Evolutionary conservation across 2,113 vertebrate species (phyloP), one percentile per base, ranked within the genome.

Genomic region (Ictalurus punctatus): DNA sequence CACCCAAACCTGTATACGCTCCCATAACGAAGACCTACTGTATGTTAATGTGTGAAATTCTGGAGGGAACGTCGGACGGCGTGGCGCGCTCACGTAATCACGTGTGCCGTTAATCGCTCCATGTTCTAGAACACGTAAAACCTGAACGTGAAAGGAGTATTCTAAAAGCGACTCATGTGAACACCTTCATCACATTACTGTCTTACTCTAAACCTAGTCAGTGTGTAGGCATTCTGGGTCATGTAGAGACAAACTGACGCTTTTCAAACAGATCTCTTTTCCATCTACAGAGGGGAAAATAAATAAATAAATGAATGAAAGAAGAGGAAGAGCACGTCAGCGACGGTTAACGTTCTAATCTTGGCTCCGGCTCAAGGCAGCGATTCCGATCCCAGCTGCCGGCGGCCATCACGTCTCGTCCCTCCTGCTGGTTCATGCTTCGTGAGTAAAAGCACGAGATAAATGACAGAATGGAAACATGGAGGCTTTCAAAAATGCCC

Each of bases 391-490:
- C 17, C 25, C 63, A 63, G n/a, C 44, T 87, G 78, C 34, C 25
- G 25, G 30, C 67, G 23, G 16, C n/a, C 30, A 10, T 40, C 17
- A 7, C 21, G 48, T 21, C 76, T 79, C 34, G n/a, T 25, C 23
- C 9, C n/a, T 84, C 40, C 52, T 78, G 17, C 80, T 74, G 65
- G 19, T 67, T 73, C 34, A 65, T 54, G 44, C 56, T 83, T 56
- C 40, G 5, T 17, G 25, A 34, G 23, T 2, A 89, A 79, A 69
- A 79, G 44, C 5, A 48, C n/a, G 83, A 81, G 61, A 65, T 89
- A 69, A 80, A 81, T 89, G 83, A 89, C 61, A 85, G 83, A 89
- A 85, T 89, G 88, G 88, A 89, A 89, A 87, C 30, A 65, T 37
- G 25, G 40, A 87, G 71, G 59, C 84, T 88, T 86, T 87, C 65